These are phyloP conservation scores for Cervus canadensis DNA, from an alignment of 2,113 vertebrate species.

Conservation along the genomic window DNA sequence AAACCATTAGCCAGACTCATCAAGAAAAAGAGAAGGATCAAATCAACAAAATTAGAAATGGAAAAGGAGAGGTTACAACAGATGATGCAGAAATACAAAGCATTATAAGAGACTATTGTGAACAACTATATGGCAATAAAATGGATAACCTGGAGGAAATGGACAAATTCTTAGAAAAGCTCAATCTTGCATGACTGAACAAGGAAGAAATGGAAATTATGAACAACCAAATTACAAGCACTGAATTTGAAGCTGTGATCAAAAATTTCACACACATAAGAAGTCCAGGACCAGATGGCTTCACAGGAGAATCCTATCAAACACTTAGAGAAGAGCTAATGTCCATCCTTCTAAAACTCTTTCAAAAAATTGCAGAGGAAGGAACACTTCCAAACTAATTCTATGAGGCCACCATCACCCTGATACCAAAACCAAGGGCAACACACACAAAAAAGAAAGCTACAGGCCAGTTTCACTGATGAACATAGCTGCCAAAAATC, in stretches of 20 bases:
- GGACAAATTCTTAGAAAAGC: background rate
- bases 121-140: background rate
- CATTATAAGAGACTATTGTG: background rate
- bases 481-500: background rate
- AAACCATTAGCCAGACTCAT: background rate
- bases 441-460: background rate
- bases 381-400: background rate
- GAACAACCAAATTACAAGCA: background rate
- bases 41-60: background rate
- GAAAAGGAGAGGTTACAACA: background rate
- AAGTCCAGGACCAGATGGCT: background rate
- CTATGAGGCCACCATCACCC: background rate
- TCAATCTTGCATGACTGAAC: background rate
- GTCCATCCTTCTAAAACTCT: background rate
- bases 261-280: background rate
- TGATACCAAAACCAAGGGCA: background rate
- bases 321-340: background rate
- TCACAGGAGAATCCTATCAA: background rate
- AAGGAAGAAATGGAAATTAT: background rate
- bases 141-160: background rate
- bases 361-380: background rate
- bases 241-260: background rate
- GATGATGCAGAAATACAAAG: background rate
- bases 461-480: background rate
- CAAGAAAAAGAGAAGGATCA: background rate